These are phyloP conservation scores for Andrena marginata DNA, from an alignment of 2,888 invertebrate genomes.

Conservation along the genomic window DNA sequence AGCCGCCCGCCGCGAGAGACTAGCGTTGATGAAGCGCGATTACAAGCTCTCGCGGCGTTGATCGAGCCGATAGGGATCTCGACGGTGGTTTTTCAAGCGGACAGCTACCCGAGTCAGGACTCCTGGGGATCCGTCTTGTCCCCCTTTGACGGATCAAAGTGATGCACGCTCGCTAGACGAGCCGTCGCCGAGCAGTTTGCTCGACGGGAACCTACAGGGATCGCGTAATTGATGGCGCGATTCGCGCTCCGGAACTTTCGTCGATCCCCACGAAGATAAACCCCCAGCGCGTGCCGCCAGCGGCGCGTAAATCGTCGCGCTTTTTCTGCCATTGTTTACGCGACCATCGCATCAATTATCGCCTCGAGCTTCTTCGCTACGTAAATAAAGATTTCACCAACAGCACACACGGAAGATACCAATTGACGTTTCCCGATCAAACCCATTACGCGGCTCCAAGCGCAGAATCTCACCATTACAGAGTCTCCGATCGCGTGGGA, in stretches of 20 bases:
- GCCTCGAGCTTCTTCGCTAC: slow-evolving; percentile 23
- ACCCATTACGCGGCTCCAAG: neutral
- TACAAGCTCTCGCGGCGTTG: slow-evolving; percentile 52
- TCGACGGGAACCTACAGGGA: slow-evolving; percentile 46
- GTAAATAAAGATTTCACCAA: slow-evolving; percentile 15
- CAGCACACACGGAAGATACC: neutral
- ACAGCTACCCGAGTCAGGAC: slow-evolving; percentile 11
- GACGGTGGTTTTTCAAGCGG: slow-evolving; percentile 45
- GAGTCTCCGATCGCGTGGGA: no score
- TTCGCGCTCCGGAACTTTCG: slow-evolving; percentile 49
- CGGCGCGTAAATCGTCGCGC: slow-evolving; percentile 34
- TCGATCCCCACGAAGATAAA: slow-evolving; percentile 58
- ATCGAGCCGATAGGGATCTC: slow-evolving; percentile 57
- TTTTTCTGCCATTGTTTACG: slow-evolving; percentile 32
- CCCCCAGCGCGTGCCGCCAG: slow-evolving; percentile 51
- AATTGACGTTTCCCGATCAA: neutral
- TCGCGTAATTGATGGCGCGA: slow-evolving; percentile 64
- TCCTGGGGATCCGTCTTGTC: slow-evolving; percentile 27
- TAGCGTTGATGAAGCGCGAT: slow-evolving; percentile 49
- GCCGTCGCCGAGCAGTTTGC: slow-evolving; percentile 31
- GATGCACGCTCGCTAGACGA: slow-evolving; percentile 5
- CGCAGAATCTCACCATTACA: neutral
- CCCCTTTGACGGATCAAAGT: neutral
- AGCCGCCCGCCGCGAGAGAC: slow-evolving; percentile 26
- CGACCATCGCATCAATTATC: slow-evolving; percentile 22